Evolutionary conservation across 2,888 invertebrate species (phyloP).

Genomic region (Hirtodrosophila cameraria): DNA sequence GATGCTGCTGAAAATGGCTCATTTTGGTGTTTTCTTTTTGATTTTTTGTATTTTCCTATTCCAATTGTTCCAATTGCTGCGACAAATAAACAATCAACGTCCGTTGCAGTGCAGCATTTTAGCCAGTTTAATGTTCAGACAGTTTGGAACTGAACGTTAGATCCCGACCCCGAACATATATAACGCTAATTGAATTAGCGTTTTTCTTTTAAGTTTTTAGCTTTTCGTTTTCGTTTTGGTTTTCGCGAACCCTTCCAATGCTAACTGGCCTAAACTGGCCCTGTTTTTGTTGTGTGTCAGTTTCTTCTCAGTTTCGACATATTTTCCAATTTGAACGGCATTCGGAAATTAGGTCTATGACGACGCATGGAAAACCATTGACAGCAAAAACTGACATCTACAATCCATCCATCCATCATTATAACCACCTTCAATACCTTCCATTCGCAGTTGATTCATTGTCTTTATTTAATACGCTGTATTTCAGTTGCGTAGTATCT

Average conservation of each 20-base stretch:
- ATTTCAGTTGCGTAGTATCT: no score
- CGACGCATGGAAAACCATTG: conserved; percentile 26
- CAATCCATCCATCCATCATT: no score
- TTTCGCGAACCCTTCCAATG: conserved; percentile 43
- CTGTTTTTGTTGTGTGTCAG: conserved; percentile 13
- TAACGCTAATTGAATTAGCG: conserved; percentile 54
- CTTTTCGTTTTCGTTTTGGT: conserved; percentile 3
- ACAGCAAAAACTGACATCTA: no score
- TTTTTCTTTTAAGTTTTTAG: background rate
- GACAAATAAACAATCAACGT: conserved; percentile 40
- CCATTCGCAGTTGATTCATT: conserved; percentile 58
- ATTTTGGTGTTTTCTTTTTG: no score
- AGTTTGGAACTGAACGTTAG: conserved; percentile 22
- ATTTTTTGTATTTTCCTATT: background rate
- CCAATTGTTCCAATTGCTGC: conserved; percentile 2
- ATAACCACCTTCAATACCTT: no score
- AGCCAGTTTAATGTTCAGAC: conserved; percentile 41
- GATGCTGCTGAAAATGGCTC: conserved; percentile 16
- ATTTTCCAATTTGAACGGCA: conserved; percentile 51
- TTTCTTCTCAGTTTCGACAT: conserved; percentile 41
- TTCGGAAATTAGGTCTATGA: conserved; percentile 68
- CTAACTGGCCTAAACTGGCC: conserved; percentile 37
- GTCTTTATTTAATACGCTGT: no score
- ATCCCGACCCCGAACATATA: conserved; percentile 21
- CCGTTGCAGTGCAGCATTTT: conserved; percentile 70